These are phyloP conservation scores for Sorex maritimensis DNA, from an alignment of 2,797 vertebrate genomes.

Conservation along the genomic window DNA sequence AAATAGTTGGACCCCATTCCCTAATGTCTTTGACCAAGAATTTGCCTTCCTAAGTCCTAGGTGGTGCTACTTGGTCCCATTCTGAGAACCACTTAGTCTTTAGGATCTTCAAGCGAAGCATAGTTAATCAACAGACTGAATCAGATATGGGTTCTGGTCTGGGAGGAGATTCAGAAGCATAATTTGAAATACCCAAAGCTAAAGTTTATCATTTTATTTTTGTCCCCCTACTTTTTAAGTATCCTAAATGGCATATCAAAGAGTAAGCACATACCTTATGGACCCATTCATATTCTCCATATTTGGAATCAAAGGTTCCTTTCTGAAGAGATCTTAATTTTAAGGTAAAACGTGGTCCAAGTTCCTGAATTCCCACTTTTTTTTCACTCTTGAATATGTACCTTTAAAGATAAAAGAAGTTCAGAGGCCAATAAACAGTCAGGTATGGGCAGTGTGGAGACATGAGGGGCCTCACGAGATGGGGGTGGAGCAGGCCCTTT, in stretches of 20 bases:
- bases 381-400: conserved; percentile 99
- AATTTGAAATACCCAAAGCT: conserved; percentile 47
- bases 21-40: not conserved
- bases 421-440: no score
- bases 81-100: not conserved
- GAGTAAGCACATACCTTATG: conserved; percentile 94
- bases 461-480: no score
- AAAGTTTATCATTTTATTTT: conserved; percentile 34
- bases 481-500: no score
- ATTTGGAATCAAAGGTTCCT: conserved; percentile 99
- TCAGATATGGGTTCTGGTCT: not conserved
- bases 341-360: conserved; percentile 98
- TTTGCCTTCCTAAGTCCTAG: not conserved
- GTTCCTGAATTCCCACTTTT: conserved; percentile 98
- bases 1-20: not conserved
- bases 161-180: conserved; percentile 2
- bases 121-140: conserved; percentile 43
- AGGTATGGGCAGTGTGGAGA: no score
- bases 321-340: conserved; percentile 98
- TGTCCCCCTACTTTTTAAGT: not conserved
- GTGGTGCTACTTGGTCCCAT: not conserved
- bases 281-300: conserved; percentile 99
- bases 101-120: conserved; percentile 41
- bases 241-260: conserved; percentile 28
- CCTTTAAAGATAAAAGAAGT: conserved; percentile 88